Evolutionary conservation across 2,113 vertebrate species (phyloP), one percentile per base, ranked within the genome.

Genomic region (Bostrychus sinensis): DNA sequence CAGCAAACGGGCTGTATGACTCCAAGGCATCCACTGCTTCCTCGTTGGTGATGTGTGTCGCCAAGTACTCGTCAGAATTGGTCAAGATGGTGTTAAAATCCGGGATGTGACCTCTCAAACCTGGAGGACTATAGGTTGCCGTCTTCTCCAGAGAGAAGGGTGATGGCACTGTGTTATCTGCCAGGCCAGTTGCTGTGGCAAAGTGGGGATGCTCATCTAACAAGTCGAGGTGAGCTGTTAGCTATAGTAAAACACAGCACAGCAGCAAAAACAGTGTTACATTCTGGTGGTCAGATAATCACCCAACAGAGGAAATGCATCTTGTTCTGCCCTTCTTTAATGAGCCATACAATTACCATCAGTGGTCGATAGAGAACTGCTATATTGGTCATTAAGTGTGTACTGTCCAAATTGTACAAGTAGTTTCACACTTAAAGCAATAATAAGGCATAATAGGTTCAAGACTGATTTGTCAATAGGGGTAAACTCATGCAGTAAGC

Each of bases 211-310:
- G 80, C 57, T 89, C 86, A 4, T 84, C 75, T 81, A 88, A 57
- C 77, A 83, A 70, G 57, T 87, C 93, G 73, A 92, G 86, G 41
- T 56, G 88, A 78, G 77, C 7, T 60, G 86, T 82, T 92, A 93
- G 83, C 54, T 89, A 25, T 41, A 82, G 69, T 50, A 56, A 88
- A 80, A 48, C 72, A 81, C 72, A 89, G 67, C 72, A 67, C 1
- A 72, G 39, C 42, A 72, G 51, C 48, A 43, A 45, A 75, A 66
- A 70, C 66, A 75, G 50, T 14, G 75, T 65, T 82, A 77, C 76
- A 39, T 72, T 71, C 62, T 62, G 70, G 72, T 73, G 66, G 63
- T 56, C 53, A 70, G 68, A 85, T 74, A 73, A 78, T 74, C 75
- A 72, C 61, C 72, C 78, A 72, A 73, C 63, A 62, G 70, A 73